Evolutionary conservation across 2,113 vertebrate species (phyloP).

Genomic region (Willisornis vidua): DNA sequence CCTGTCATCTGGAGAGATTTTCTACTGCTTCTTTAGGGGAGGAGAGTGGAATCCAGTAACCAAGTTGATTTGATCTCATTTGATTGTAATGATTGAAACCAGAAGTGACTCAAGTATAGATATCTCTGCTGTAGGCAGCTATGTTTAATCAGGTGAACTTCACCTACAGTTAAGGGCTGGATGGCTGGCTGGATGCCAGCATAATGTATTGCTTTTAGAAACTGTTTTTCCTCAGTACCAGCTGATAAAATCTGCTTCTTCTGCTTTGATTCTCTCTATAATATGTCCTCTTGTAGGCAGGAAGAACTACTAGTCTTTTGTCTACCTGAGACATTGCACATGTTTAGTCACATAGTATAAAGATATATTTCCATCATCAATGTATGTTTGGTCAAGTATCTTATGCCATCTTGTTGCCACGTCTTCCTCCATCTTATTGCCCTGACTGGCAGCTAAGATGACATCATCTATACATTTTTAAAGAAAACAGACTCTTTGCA

Average conservation of each 20-base stretch:
- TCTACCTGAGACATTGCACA: not conserved
- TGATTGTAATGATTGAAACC: not conserved
- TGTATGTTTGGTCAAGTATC: not conserved
- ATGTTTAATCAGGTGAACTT: not conserved
- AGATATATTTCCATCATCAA: not conserved
- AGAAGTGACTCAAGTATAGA: not conserved
- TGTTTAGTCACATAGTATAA: not conserved
- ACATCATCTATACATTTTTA: not conserved
- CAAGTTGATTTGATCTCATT: not conserved
- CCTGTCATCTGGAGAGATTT: not conserved
- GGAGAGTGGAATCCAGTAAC: not conserved
- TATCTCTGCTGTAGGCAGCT: not conserved
- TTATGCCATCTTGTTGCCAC: not conserved
- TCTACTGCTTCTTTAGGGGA: not conserved
- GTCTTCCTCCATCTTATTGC: not conserved
- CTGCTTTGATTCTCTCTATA: not conserved
- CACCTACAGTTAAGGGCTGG: not conserved
- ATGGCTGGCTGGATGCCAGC: not conserved
- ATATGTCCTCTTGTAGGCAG: not conserved
- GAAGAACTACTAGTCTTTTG: not conserved
- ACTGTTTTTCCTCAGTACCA: not conserved
- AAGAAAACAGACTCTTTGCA: not conserved
- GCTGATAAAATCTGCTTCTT: not conserved
- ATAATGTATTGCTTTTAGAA: not conserved
- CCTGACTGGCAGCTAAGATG: not conserved